Evolutionary conservation across 2,113 vertebrate species (phyloP).

Genomic region (Oreochromis niloticus): DNA sequence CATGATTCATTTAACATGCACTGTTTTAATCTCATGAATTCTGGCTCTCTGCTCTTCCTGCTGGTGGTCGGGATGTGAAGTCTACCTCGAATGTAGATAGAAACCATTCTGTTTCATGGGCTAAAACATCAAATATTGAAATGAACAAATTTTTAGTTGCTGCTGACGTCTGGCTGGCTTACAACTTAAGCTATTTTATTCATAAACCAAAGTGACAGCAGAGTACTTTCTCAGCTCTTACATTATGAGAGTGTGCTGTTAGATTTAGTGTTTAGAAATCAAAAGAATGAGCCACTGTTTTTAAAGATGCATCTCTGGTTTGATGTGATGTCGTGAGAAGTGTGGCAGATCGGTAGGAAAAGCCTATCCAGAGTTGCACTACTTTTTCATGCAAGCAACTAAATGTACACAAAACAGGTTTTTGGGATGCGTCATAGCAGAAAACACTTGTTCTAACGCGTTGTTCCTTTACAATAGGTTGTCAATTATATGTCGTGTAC

Average conservation of each 20-base stretch:
- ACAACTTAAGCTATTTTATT: not conserved
- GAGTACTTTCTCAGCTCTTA: not conserved
- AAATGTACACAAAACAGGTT: not conserved
- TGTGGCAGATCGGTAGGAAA: rapidly evolving
- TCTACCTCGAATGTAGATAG: not conserved
- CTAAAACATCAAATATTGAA: not conserved
- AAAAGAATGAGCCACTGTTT: not conserved
- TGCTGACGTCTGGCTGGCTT: not conserved
- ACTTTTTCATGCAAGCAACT: not conserved
- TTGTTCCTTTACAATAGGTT: not conserved
- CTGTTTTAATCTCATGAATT: slow-evolving; percentile 6
- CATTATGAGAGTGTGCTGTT: not conserved
- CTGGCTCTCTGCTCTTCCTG: not conserved
- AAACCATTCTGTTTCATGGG: not conserved
- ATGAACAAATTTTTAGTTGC: not conserved
- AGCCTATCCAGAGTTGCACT: not conserved
- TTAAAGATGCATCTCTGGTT: not conserved
- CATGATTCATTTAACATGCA: slow-evolving; percentile 35
- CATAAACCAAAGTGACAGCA: not conserved
- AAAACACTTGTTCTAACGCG: not conserved
- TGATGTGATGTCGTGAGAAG: rapidly evolving
- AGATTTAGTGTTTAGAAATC: not conserved
- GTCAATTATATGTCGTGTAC: not conserved
- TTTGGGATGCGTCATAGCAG: not conserved
- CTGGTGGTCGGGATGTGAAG: not conserved